phyloP scores from a whole-genome alignment of 2,888 invertebrate species.

The Plebejus melissa region DNA sequence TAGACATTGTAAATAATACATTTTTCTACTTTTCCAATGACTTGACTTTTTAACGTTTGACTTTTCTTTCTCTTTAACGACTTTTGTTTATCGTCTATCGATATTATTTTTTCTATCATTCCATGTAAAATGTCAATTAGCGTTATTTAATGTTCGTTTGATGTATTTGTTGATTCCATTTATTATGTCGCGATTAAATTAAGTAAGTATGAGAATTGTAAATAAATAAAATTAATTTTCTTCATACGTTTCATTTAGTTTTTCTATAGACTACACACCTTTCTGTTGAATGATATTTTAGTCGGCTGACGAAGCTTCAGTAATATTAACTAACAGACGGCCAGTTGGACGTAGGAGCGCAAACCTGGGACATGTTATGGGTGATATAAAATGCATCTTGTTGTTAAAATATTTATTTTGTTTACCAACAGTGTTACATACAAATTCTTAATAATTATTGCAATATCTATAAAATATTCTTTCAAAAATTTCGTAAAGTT shows the following conservation, averaged over 20 bases:
- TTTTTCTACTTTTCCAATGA: slow-evolving; percentile 3
- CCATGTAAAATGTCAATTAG: slow-evolving; percentile 28
- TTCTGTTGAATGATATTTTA: neutral
- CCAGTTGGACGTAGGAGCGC: too few species aligned
- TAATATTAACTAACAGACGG: too few species aligned
- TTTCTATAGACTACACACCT: neutral
- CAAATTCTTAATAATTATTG: neutral
- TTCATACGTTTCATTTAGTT: neutral
- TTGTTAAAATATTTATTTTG: slow-evolving; percentile 22
- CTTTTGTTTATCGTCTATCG: slow-evolving; percentile 32
- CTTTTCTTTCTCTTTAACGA: slow-evolving; percentile 28
- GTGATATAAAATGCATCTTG: neutral
- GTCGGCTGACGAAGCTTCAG: neutral
- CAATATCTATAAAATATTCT: neutral
- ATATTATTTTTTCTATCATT: slow-evolving; percentile 31
- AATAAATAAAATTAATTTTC: slow-evolving; percentile 34
- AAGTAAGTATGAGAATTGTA: slow-evolving; percentile 9
- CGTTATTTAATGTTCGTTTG: slow-evolving; percentile 30
- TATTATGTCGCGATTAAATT: neutral
- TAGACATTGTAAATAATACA: slow-evolving; percentile 12
- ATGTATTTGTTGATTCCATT: slow-evolving; percentile 27
- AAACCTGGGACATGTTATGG: neutral
- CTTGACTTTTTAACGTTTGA: slow-evolving; percentile 10
- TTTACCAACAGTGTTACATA: slow-evolving; percentile 15
- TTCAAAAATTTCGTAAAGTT: slow-evolving; percentile 21